phyloP scores from a whole-genome alignment of 2,113 vertebrate species.

The Nipponia nippon region DNA sequence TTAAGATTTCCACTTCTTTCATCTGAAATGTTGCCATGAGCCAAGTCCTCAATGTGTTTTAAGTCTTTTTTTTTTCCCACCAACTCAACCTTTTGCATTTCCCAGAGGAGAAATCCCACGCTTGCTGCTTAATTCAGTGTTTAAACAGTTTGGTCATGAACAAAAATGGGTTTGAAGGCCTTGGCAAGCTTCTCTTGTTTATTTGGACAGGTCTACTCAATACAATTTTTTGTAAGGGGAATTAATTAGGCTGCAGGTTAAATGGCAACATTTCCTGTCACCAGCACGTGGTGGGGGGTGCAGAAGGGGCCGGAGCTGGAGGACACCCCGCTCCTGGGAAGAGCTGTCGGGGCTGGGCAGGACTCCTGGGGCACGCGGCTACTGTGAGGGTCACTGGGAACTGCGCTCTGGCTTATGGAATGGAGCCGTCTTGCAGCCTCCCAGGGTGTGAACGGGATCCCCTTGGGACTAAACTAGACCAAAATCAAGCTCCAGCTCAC shows the following conservation, averaged over 20 bases:
- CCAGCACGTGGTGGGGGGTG: neutral
- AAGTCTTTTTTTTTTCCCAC: neutral
- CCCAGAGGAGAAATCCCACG: neutral
- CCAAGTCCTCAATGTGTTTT: neutral
- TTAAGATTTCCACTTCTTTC: neutral
- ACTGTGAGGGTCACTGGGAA: fast-evolving
- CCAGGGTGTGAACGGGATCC: fast-evolving
- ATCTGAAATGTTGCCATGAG: neutral
- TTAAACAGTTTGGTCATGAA: neutral
- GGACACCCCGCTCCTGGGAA: neutral
- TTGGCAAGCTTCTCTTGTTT: neutral
- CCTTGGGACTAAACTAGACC: neutral
- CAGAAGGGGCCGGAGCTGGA: neutral
- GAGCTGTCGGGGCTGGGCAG: neutral
- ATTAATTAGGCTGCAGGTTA: neutral
- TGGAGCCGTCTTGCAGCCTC: neutral
- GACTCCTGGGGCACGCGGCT: fast-evolving
- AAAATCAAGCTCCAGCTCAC: neutral
- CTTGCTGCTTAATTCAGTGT: neutral
- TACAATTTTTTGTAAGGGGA: neutral
- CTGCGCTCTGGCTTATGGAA: fast-evolving
- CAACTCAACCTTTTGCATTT: neutral
- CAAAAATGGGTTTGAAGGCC: neutral
- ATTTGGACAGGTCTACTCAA: neutral
- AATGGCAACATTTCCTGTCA: neutral